Percentiles rank a stretch among this genome's conserved stretches.
Evolutionary conservation across 2,797 vertebrate genomes (phyloP).

Genomic region (Sparidentex hasta): DNA sequence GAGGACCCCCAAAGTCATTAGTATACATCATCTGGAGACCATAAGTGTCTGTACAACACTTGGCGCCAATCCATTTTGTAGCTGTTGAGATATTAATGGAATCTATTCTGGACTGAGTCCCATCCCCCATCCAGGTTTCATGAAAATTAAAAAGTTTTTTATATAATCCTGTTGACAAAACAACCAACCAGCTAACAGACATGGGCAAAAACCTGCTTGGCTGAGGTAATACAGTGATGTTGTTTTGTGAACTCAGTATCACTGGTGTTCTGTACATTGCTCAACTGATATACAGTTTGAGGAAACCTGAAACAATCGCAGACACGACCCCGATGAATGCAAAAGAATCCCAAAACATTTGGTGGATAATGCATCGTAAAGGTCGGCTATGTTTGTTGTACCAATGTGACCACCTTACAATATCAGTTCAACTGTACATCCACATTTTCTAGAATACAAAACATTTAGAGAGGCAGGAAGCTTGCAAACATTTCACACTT

Average conservation of each 20-base stretch:
- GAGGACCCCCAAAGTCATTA: background rate
- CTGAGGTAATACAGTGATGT: background rate
- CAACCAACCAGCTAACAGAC: too few relatives aligned
- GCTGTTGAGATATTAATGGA: background rate
- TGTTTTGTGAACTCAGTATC: background rate
- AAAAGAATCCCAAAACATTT: background rate
- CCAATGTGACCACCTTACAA: background rate
- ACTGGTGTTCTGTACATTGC: background rate
- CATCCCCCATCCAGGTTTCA: too few relatives aligned
- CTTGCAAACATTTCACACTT: conserved; percentile 10
- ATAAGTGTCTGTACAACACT: background rate
- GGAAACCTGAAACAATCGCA: background rate
- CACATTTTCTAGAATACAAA: conserved; percentile 28
- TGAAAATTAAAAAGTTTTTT: too few relatives aligned
- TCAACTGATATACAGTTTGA: background rate
- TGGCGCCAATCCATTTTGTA: background rate
- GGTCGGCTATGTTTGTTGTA: background rate
- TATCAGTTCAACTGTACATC: background rate
- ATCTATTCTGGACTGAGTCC: too few relatives aligned
- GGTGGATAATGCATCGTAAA: background rate
- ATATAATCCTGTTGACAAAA: too few relatives aligned
- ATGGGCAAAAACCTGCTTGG: too few relatives aligned
- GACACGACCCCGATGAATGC: background rate
- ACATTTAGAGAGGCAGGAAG: conserved; percentile 4
- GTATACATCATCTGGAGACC: background rate